These are phyloP conservation scores for Peromyscus attwateri DNA, from an alignment of 2,797 vertebrate genomes.

Conservation along the genomic window DNA sequence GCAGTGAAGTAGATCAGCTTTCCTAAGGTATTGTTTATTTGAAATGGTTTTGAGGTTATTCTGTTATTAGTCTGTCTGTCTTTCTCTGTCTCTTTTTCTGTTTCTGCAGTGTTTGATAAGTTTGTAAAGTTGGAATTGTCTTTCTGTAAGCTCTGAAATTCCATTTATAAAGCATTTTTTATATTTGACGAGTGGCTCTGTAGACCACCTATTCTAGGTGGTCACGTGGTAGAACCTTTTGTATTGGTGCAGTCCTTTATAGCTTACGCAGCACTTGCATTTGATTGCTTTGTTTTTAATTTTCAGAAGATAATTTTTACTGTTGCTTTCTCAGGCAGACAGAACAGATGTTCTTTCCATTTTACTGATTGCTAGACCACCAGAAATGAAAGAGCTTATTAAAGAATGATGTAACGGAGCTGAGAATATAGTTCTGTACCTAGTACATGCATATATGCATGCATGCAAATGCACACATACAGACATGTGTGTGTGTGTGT, in stretches of 20 bases:
- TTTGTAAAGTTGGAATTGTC: constrained; percentile 32
- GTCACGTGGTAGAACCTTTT: not conserved
- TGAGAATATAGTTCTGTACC: not conserved
- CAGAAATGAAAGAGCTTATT: constrained; percentile 21
- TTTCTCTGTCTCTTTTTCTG: not conserved
- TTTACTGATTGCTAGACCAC: not conserved
- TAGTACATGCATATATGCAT: not conserved
- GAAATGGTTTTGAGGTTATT: constrained; percentile 11
- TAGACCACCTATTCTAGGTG: not conserved
- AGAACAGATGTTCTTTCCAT: not conserved
- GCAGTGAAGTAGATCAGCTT: not conserved
- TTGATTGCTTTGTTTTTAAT: constrained; percentile 4
- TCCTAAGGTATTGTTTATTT: not conserved
- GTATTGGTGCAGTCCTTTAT: not conserved
- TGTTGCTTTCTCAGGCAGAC: not conserved
- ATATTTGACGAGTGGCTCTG: not conserved
- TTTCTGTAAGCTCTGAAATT: constrained; percentile 6
- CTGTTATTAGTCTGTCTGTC: not conserved
- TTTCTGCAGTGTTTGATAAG: not conserved
- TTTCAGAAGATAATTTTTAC: constrained; percentile 22
- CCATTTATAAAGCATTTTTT: not conserved
- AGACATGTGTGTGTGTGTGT: accelerated
- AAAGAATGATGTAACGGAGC: not conserved
- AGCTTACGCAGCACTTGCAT: not conserved
- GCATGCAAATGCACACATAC: not conserved